Conservation (phyloP, 2,113 vertebrate genomes). For the Urocitellus parryii region DNA sequence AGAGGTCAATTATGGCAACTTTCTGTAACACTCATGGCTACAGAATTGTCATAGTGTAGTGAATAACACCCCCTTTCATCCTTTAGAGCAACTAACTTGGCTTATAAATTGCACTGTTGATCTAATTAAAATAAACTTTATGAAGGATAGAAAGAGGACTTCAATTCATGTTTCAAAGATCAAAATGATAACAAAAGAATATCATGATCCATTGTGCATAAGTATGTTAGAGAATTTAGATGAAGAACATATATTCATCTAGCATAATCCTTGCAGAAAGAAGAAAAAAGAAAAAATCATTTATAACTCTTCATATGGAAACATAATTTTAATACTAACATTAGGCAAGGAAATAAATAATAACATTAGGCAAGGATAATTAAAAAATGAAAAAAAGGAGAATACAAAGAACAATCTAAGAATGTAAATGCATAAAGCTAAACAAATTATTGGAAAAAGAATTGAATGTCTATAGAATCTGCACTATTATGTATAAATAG, state of each 20-base stretch:
- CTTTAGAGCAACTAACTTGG: neutral
- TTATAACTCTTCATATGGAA: neutral
- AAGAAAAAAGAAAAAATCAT: neutral
- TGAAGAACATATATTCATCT: neutral
- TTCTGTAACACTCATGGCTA: neutral
- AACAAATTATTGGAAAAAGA: neutral
- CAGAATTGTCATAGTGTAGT: neutral
- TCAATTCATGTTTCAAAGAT: neutral
- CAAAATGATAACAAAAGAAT: neutral
- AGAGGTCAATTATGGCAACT: neutral
- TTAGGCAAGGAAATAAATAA: neutral
- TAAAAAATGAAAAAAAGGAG: neutral
- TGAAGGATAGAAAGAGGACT: neutral
- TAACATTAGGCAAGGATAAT: neutral
- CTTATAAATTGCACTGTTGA: neutral
- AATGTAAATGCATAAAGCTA: neutral
- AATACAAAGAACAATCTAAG: neutral
- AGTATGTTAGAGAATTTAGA: neutral
- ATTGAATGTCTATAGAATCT: neutral
- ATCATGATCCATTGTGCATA: neutral
- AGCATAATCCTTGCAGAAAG: neutral
- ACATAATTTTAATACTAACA: neutral
- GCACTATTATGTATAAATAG: no score
- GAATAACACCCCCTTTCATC: neutral
- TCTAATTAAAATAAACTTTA: slow-evolving; percentile 1